phyloP scores from a whole-genome alignment of 2,888 invertebrate species.

The Euzophera pinguis region DNA sequence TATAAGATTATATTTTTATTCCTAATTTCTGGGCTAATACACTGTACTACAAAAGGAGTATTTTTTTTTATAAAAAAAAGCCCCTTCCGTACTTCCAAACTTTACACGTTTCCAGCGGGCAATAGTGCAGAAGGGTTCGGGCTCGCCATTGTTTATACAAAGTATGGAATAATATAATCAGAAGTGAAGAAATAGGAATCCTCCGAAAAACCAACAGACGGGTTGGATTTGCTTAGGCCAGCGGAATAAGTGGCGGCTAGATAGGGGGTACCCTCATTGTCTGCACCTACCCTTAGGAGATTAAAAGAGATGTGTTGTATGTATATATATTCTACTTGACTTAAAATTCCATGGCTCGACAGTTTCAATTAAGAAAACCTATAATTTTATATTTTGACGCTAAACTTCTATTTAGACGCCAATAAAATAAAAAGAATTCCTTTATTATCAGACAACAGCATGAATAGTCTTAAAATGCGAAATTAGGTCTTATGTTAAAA shows the following conservation, averaged over 20 bases:
- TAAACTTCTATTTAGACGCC: too few relatives aligned
- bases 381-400: too few relatives aligned
- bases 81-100: conserved; percentile 42
- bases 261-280: conserved; percentile 59
- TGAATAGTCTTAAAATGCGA: too few relatives aligned
- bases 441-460: too few relatives aligned
- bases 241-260: conserved; percentile 72
- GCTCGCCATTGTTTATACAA: conserved; percentile 72
- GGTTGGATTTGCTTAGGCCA: conserved; percentile 79
- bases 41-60: too few relatives aligned
- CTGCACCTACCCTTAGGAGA: conserved; percentile 51
- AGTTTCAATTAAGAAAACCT: too few relatives aligned
- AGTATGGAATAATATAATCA: conserved; percentile 79
- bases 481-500: too few relatives aligned
- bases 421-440: too few relatives aligned
- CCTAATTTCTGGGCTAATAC: too few relatives aligned
- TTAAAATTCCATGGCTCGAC: too few relatives aligned
- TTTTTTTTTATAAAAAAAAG: conserved; percentile 10
- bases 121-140: conserved; percentile 76
- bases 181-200: conserved; percentile 79
- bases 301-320: conserved; percentile 31
- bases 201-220: conserved; percentile 74
- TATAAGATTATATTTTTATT: too few relatives aligned
- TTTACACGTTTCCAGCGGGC: conserved; percentile 42
- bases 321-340: too few relatives aligned